These are phyloP conservation scores for Glaucidium brasilianum DNA, from an alignment of 2,113 vertebrate genomes.

Conservation along the genomic window DNA sequence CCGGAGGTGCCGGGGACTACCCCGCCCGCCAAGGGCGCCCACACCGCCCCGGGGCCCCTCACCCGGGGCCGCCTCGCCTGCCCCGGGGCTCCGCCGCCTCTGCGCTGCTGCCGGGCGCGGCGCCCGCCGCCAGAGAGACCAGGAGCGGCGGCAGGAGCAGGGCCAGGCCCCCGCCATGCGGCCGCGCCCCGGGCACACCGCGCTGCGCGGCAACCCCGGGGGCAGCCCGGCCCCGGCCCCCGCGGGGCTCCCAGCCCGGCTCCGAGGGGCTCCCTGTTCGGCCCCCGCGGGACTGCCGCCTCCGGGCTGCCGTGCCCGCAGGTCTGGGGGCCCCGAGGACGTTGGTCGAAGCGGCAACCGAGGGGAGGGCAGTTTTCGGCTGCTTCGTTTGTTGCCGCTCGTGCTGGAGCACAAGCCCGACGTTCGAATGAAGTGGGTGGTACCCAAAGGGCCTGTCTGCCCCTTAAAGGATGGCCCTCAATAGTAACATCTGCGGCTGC, in stretches of 20 bases:
- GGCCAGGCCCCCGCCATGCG: background rate
- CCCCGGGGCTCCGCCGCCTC: background rate
- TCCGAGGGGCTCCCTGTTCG: too few relatives aligned
- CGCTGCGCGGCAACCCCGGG: background rate
- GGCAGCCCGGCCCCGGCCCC: background rate
- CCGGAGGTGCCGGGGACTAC: background rate
- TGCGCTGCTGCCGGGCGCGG: too few relatives aligned
- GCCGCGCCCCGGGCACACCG: background rate
- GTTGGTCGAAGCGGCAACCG: rapidly evolving
- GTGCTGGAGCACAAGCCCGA: rapidly evolving
- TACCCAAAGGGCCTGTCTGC: background rate
- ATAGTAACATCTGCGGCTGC: too few relatives aligned
- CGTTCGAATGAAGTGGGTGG: background rate
- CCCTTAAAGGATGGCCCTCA: background rate
- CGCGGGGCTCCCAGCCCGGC: too few relatives aligned
- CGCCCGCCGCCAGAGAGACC: background rate
- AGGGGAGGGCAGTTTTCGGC: too few relatives aligned
- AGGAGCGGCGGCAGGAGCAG: background rate
- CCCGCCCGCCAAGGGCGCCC: too few relatives aligned
- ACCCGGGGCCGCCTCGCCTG: background rate
- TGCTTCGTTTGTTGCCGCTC: background rate
- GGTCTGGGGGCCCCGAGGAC: rapidly evolving
- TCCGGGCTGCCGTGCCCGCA: too few relatives aligned
- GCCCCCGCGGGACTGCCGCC: too few relatives aligned
- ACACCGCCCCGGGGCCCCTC: background rate